Base-by-base conservation (phyloP, 2,797 vertebrate species). In the Syngnathus rostellatus region DNA sequence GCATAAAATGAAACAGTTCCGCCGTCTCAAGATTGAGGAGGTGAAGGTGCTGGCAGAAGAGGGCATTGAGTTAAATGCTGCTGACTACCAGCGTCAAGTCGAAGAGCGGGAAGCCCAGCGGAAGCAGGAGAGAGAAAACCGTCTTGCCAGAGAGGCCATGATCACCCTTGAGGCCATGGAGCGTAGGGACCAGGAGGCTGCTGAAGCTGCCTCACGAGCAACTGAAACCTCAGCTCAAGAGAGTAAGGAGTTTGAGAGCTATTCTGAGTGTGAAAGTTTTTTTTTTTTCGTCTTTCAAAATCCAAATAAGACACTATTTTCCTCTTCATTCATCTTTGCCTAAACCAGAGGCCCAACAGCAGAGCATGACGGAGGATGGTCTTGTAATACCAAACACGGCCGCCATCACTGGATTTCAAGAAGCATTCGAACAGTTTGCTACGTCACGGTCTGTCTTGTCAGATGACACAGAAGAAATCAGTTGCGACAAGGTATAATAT, bases 11-110 rank as follows among this genome's bases (percentile, higher is more conserved):
- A 93, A 92, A 72, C 94, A 93, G 71, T 82, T 94, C 19, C 93
- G 94, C 54, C 92, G 94, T 68, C 88, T 97, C 23, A 98, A 97
- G 82, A 90, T 93, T 0, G 95, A 98, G 64, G 96, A 97, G 81
- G 89, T 95, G 74, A 96, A 95, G 76, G 86, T 91, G 19, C 88
- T 94, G 2, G 91, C 77, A 0, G 86, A 93, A 50, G 93, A 93
- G 31, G 93, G 92, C n/a, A 81, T 92, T 5, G 85, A 86, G 7
- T 86, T 93, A 70, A 90, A 90, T 17, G 83, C 90, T 21, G 83
- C 55, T 0, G 88, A 90, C 40, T 92, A 90, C 77, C 89, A 92
- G 77, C 76, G 61, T 72, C 92, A 93, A 12, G 89, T 90, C 40
- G 88, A 90, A 53, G 72, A 86, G 53, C 92, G 92, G 3, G 94